A percentile compares a stretch with the other conserved stretches of the same genome.
These are phyloP conservation scores for Drosophila neutralis DNA, from an alignment of 2,888 invertebrate genomes.

Conservation along the genomic window DNA sequence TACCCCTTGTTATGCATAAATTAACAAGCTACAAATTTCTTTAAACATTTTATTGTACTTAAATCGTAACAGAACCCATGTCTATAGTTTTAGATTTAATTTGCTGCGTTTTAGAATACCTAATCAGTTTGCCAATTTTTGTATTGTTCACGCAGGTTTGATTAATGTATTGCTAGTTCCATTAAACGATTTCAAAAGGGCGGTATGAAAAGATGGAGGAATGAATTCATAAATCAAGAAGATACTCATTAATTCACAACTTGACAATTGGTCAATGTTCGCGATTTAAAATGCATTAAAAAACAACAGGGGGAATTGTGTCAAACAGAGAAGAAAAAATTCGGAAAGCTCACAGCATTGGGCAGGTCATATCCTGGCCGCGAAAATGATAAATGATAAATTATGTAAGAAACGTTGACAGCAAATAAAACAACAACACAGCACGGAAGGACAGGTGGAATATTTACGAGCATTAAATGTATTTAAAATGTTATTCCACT, in stretches of 20 bases:
- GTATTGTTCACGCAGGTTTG: slow-evolving; percentile 21
- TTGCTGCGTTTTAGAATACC: background rate
- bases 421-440: slow-evolving; percentile 43
- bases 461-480: slow-evolving; percentile 72
- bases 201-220: slow-evolving; percentile 13
- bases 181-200: slow-evolving; percentile 37
- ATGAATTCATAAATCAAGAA: slow-evolving; percentile 64
- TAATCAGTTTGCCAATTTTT: background rate
- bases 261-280: slow-evolving; percentile 77
- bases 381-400: slow-evolving; percentile 76
- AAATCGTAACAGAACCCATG: background rate
- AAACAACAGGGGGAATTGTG: slow-evolving; percentile 30
- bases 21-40: background rate
- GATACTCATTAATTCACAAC: slow-evolving; percentile 69
- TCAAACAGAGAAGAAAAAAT: slow-evolving; percentile 24
- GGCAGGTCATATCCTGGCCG: slow-evolving; percentile 46
- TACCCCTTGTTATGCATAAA: background rate
- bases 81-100: background rate
- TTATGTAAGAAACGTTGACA: slow-evolving; percentile 74
- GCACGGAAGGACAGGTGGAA: slow-evolving; percentile 42
- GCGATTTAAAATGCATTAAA: slow-evolving; percentile 75
- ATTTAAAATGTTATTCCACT: slow-evolving; percentile 70
- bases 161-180: slow-evolving; percentile 40
- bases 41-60: background rate
- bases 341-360: slow-evolving; percentile 17